Percentiles rank a stretch among this genome's conserved stretches.
Evolutionary conservation across 2,797 vertebrate species (phyloP).

Genomic region (Austrolebias charrua): DNA sequence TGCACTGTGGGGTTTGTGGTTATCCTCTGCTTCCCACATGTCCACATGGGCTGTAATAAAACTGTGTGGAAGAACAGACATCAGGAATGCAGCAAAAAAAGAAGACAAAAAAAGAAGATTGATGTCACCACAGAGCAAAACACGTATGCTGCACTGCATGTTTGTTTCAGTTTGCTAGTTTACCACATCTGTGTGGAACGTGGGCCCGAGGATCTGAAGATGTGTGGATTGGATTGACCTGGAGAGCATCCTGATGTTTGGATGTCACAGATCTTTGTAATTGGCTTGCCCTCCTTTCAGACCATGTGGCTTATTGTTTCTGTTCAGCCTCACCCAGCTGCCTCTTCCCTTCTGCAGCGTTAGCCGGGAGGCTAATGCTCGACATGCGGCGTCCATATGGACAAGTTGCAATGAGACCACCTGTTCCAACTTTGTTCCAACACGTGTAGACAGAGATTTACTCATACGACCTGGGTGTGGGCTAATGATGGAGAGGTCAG

Average conservation of each 20-base stretch:
- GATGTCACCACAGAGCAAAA: constrained; percentile 38
- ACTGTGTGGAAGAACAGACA: constrained; percentile 48
- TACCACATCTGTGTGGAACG: constrained; percentile 19
- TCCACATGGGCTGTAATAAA: constrained; percentile 62
- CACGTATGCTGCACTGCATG: background rate
- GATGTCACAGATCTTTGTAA: constrained; percentile 62
- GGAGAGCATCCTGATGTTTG: constrained; percentile 53
- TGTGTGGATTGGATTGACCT: constrained; percentile 10
- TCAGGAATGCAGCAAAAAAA: constrained; percentile 55
- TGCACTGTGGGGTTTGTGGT: constrained; percentile 40
- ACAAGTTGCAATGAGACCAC: constrained; percentile 54
- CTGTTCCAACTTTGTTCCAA: constrained; percentile 57
- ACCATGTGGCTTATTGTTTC: constrained; percentile 59
- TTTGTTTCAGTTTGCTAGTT: background rate
- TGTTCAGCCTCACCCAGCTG: constrained; percentile 44
- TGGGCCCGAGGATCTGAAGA: background rate
- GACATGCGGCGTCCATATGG: constrained; percentile 67
- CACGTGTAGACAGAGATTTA: constrained; percentile 40
- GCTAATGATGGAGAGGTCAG: constrained; percentile 50
- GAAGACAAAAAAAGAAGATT: constrained; percentile 6
- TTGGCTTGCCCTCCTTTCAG: constrained; percentile 75
- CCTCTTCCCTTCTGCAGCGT: background rate
- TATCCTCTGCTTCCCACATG: constrained; percentile 32
- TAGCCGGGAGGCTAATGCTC: constrained; percentile 41
- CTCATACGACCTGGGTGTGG: constrained; percentile 41